Conservation (phyloP, 1,140 invertebrate species). For the Cecropterus lyciades region DNA sequence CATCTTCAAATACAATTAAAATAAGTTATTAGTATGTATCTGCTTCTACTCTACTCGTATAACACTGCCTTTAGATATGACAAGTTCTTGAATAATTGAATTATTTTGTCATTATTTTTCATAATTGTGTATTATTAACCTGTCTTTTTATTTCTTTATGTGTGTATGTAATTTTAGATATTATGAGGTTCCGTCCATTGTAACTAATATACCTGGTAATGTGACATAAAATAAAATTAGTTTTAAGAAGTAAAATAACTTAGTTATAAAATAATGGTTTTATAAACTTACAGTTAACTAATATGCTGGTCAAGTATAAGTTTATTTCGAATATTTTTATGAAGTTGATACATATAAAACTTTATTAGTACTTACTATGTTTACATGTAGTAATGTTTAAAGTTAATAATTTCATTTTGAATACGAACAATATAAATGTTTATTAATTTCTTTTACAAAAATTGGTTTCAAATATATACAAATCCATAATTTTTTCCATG, state of each 20-base stretch:
- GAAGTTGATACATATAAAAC: constrained; percentile 1
- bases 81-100: background rate
- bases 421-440: too few relatives aligned
- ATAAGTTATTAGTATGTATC: too few relatives aligned
- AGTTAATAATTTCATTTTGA: too few relatives aligned
- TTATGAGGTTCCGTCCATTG: constrained; percentile 31
- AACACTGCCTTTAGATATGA: constrained; percentile 19
- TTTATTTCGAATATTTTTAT: constrained; percentile 14
- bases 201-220: constrained; percentile 44
- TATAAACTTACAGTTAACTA: constrained; percentile 21
- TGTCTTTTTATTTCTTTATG: background rate
- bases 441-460: too few relatives aligned
- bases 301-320: constrained; percentile 26
- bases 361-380: background rate
- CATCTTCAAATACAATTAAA: too few relatives aligned
- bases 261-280: constrained; percentile 14
- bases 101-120: background rate
- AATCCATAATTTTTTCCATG: too few relatives aligned
- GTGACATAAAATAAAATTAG: constrained; percentile 37
- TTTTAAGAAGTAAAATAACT: constrained; percentile 1
- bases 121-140: background rate
- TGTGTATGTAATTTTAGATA: constrained; percentile 1
- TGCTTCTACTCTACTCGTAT: too few relatives aligned
- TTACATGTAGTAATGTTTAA: too few relatives aligned
- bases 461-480: too few relatives aligned